Evolutionary conservation across 2,888 invertebrate genomes (phyloP), one percentile per base, ranked within the genome.

Genomic region (Heliconius charithonia): DNA sequence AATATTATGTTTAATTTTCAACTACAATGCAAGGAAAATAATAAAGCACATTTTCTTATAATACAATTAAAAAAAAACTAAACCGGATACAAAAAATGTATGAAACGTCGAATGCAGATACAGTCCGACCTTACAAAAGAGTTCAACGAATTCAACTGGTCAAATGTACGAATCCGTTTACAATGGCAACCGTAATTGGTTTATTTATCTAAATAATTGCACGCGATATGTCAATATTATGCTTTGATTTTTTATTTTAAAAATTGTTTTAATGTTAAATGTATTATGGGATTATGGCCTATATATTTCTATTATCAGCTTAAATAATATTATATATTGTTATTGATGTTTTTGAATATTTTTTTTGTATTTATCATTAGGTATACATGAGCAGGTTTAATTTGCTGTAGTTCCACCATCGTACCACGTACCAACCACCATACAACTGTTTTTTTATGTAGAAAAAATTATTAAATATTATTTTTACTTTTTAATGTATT

Each of bases 41-140:
- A 56, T 51, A 70, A 70, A 51, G 13, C 2, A 27, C 16, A 51
- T 51, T 51, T 51, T 51, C 7, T 27, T 19, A 9, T 51, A 29
- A 29, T 22, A 71, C 22, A 51, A 22, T 56, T 13, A 3, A 56
- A 41, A 41, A 41, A 41, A 59, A n/a, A 71, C n/a, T 13, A 59
- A 59, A 72, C 72, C 72, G 72, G 72, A 72, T 59, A 72, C 72
- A 72, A 59, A 25, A 72, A 72, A 59, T 72, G 59, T 32, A 72
- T 72, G 37, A n/a, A 72, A 72, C n/a, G n/a, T 25, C 12, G 56
- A 72, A 72, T 59, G 59, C 32, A 59, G 72, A 59, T 72, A 72
- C 32, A 59, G 72, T 32, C n/a, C 32, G 59, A 72, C 63, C 79
- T 65, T 79, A 79, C 37, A 76, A 79, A 79, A 76, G 79, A 79